A percentile compares a stretch with the other conserved stretches of the same genome.
Evolutionary conservation across 1,140 invertebrate genomes (phyloP).

Genomic region (Meloidogyne chitwoodi): DNA sequence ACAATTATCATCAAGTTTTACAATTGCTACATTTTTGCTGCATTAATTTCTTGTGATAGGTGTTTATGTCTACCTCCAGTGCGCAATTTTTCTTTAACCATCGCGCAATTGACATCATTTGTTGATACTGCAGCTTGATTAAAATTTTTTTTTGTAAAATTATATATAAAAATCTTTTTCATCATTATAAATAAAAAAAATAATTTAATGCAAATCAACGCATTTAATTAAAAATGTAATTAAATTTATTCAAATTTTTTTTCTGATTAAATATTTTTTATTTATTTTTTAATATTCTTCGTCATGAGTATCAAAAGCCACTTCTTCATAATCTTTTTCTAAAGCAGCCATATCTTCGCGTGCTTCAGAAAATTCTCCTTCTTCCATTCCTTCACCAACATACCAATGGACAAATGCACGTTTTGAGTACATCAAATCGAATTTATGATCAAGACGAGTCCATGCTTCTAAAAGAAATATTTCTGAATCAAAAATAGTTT

Average conservation of each 20-base stretch:
- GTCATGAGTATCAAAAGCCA: slow-evolving; percentile 35
- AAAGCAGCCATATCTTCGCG: slow-evolving; percentile 70
- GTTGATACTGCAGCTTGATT: too few relatives aligned
- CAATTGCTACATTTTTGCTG: too few relatives aligned
- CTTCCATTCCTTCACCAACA: slow-evolving; percentile 68
- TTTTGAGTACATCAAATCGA: slow-evolving; percentile 73
- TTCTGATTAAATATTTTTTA: neutral
- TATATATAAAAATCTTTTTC: too few relatives aligned
- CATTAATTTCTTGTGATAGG: too few relatives aligned
- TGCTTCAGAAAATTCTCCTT: slow-evolving; percentile 74
- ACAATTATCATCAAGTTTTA: too few relatives aligned
- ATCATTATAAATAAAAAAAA: too few relatives aligned
- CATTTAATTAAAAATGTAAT: neutral
- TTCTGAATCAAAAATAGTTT: neutral
- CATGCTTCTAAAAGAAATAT: slow-evolving; percentile 32
- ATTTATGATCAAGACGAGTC: slow-evolving; percentile 66
- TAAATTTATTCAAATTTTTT: neutral
- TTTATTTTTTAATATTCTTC: slow-evolving; percentile 23
- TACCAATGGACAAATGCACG: slow-evolving; percentile 77
- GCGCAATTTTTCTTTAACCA: too few relatives aligned
- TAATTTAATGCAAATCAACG: too few relatives aligned
- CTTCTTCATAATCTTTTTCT: slow-evolving; percentile 41
- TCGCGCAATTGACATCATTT: too few relatives aligned
- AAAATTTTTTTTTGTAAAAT: too few relatives aligned
- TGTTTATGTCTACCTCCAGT: too few relatives aligned